These are phyloP conservation scores for Masnerella sp. DNA, from an alignment of 2,888 invertebrate species.

Conservation along the genomic window DNA sequence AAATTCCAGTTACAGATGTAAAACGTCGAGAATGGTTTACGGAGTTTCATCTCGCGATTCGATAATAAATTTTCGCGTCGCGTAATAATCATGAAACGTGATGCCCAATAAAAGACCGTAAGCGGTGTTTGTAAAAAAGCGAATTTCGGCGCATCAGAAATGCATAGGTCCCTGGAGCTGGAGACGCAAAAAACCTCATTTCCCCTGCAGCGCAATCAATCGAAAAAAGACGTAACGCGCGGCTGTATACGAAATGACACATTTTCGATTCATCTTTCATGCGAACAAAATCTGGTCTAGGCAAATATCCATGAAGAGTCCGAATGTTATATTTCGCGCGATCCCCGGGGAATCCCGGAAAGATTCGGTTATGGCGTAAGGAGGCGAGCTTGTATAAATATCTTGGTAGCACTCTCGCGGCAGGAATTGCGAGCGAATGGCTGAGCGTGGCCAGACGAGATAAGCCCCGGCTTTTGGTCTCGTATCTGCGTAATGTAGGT, in stretches of 20 bases:
- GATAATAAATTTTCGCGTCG: too few species aligned
- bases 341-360: slow-evolving; percentile 21
- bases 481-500: slow-evolving; percentile 33
- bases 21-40: too few species aligned
- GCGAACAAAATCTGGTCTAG: slow-evolving; percentile 43
- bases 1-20: background rate
- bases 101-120: too few species aligned
- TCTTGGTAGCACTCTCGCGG: slow-evolving; percentile 38
- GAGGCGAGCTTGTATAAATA: slow-evolving; percentile 36
- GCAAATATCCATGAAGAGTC: slow-evolving; percentile 42
- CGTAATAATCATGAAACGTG: too few species aligned
- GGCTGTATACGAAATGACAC: slow-evolving; percentile 27
- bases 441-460: slow-evolving; percentile 25
- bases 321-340: slow-evolving; percentile 30
- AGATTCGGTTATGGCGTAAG: slow-evolving; percentile 36
- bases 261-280: slow-evolving; percentile 40
- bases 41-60: too few species aligned
- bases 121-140: background rate
- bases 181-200: slow-evolving; percentile 10
- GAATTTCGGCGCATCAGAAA: slow-evolving; percentile 7
- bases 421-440: slow-evolving; percentile 32
- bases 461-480: slow-evolving; percentile 31
- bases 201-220: slow-evolving; percentile 30
- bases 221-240: slow-evolving; percentile 17
- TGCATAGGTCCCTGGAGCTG: slow-evolving; percentile 9